Evolutionary conservation across 2,888 invertebrate species (phyloP).

Genomic region (Synanthedon andrenaeformis): DNA sequence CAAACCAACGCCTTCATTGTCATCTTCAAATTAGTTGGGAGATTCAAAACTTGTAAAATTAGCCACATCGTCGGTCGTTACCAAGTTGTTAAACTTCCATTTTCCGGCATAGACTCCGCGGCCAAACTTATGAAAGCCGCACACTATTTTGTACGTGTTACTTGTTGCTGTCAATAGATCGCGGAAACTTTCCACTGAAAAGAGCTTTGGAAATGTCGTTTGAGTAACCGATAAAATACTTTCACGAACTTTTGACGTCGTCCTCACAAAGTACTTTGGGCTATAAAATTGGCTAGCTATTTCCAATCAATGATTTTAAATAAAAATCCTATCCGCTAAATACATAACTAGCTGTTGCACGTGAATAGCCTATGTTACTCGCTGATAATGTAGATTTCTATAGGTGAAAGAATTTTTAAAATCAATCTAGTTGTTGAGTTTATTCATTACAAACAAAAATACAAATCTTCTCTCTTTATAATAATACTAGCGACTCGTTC

Average conservation of each 20-base stretch:
- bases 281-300: too few species aligned
- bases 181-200: not conserved
- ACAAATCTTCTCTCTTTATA: too few species aligned
- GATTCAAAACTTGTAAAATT: not conserved
- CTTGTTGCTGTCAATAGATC: not conserved
- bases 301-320: too few species aligned
- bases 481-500: too few species aligned
- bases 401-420: too few species aligned
- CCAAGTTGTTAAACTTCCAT: not conserved
- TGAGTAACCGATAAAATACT: not conserved
- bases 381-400: too few species aligned
- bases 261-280: not conserved
- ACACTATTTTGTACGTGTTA: not conserved
- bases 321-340: too few species aligned
- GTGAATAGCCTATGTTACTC: too few species aligned
- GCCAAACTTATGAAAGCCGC: not conserved
- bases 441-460: too few species aligned
- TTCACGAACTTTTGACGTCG: not conserved
- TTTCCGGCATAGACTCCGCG: not conserved
- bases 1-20: constrained; percentile 10
- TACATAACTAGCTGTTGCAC: too few species aligned
- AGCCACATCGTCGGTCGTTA: not conserved
- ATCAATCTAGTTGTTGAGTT: too few species aligned
- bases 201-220: not conserved
- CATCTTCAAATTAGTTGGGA: too few species aligned